Conservation (phyloP, 2,113 vertebrate genomes). For the Gorsachius goisagi region DNA sequence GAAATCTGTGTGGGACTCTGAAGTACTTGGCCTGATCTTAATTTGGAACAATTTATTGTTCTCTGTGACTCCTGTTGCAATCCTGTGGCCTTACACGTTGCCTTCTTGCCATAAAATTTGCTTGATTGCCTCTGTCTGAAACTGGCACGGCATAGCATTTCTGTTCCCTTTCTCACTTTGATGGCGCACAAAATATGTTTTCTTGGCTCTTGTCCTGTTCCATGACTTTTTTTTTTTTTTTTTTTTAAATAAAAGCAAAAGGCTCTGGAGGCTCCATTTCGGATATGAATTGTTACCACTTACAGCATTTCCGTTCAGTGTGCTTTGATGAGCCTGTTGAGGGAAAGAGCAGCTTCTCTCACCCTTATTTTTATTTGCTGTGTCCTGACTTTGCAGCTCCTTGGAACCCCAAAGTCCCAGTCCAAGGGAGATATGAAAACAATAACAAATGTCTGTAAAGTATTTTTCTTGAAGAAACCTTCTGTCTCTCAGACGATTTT, state of each 20-base stretch:
- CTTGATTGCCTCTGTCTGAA: constrained; percentile 43
- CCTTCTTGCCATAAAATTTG: constrained; percentile 42
- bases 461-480: constrained; percentile 54
- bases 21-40: constrained; percentile 13
- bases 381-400: constrained; percentile 53
- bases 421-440: constrained; percentile 62
- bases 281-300: constrained; percentile 54
- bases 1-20: background rate
- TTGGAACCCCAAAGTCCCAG: constrained; percentile 33
- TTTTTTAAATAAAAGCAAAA: constrained; percentile 53
- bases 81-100: constrained; percentile 1
- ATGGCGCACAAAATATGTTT: constrained; percentile 44
- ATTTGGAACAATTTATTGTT: constrained; percentile 40
- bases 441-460: constrained; percentile 57
- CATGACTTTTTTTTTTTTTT: background rate
- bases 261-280: constrained; percentile 59
- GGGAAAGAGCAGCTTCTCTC: constrained; percentile 41
- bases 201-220: constrained; percentile 64
- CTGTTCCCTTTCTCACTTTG: constrained; percentile 63
- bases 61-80: constrained; percentile 31
- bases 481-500: constrained; percentile 27
- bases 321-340: constrained; percentile 62
- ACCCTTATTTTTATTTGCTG: constrained; percentile 67
- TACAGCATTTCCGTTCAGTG: constrained; percentile 62
- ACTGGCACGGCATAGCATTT: constrained; percentile 28